Percentiles rank a stretch among this genome's conserved stretches.
These are phyloP conservation scores for Mechanitis mazaeus DNA, from an alignment of 2,888 invertebrate genomes.

Conservation along the genomic window DNA sequence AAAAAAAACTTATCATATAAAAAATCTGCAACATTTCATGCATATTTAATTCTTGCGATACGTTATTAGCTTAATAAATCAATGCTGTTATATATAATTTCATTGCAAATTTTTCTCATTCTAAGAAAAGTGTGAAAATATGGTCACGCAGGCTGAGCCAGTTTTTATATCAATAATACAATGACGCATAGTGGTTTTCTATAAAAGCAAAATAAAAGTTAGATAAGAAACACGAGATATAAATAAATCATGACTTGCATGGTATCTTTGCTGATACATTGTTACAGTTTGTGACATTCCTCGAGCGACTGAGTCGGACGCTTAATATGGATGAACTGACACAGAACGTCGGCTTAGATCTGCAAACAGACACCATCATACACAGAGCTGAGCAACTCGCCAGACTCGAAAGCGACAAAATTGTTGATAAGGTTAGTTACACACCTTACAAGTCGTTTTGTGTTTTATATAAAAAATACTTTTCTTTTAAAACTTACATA, in stretches of 20 bases:
- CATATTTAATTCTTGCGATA: background rate
- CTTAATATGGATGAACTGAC: slow-evolving; percentile 91
- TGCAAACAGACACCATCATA: slow-evolving; percentile 89
- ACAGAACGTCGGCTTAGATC: slow-evolving; percentile 86
- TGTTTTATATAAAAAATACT: background rate
- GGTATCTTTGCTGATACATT: slow-evolving; percentile 7
- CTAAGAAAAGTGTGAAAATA: no score
- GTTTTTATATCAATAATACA: slow-evolving; percentile 10
- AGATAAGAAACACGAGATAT: slow-evolving; percentile 8
- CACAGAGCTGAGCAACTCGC: slow-evolving; percentile 90
- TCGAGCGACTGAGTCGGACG: slow-evolving; percentile 88
- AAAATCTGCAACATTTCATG: slow-evolving; percentile 1
- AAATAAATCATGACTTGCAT: slow-evolving; percentile 15
- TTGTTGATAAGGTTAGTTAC: slow-evolving; percentile 85
- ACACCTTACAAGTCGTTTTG: slow-evolving; percentile 18
- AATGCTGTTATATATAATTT: no score
- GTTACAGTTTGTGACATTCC: slow-evolving; percentile 84
- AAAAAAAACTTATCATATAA: background rate
- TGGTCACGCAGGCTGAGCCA: slow-evolving; percentile 4
- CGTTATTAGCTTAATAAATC: no score
- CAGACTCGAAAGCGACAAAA: slow-evolving; percentile 86
- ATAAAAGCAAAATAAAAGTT: background rate
- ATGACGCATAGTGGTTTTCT: slow-evolving; percentile 2
- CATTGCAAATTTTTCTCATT: no score
- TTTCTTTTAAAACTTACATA: no score